Evolutionary conservation across 2,888 invertebrate species (phyloP), one percentile per base, ranked within the genome.

Genomic region (Polydrusus pterygomalis): DNA sequence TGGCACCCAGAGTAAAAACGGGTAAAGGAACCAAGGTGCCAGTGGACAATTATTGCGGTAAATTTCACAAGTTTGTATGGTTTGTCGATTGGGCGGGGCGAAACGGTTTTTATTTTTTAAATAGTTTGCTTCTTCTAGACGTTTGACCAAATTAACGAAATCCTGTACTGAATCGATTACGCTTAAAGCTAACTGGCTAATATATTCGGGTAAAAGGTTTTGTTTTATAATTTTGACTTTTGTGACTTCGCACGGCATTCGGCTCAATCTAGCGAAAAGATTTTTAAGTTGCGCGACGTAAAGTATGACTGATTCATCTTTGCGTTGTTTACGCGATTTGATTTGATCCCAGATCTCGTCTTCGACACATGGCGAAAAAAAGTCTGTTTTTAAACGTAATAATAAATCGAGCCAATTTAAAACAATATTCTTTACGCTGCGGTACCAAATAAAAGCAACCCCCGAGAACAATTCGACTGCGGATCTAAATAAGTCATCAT

Each of bases 201-300:
- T 18, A 68, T 51, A 68, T 15, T 68, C 68, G 7, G 68, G 51
- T 11, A 18, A 11, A 6, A 54, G 0, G 40, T 68, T 68, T 40
- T 51, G 51, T 11, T n/a, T 30, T 8, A 68, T 34, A 17, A 51
- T 6, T 38, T 56, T 68, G 15, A 68, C 40, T 56, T 64, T 38
- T 3, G 67, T 67, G 49, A 51, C 56, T 47, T 72, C 68, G 9
- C 43, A 34, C 8, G 63, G 51, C 10, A 13, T 10, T 18, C 54
- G 13, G 25, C 34, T 25, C 18, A 76, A 40, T 38, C 72, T 47
- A 56, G 54, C 17, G 56, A 76, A 72, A 18, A 69, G 47, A 10
- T 38, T 47, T 58, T 77, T 49, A 64, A 74, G 58, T 15, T 62
- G 60, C 9, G 74, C 56, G n/a, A 77, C 40, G 38, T 65, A 74